A percentile compares a stretch with the other conserved stretches of the same genome.
Evolutionary conservation across 1,140 invertebrate genomes (phyloP).

Genomic region (Episyrphus balteatus): DNA sequence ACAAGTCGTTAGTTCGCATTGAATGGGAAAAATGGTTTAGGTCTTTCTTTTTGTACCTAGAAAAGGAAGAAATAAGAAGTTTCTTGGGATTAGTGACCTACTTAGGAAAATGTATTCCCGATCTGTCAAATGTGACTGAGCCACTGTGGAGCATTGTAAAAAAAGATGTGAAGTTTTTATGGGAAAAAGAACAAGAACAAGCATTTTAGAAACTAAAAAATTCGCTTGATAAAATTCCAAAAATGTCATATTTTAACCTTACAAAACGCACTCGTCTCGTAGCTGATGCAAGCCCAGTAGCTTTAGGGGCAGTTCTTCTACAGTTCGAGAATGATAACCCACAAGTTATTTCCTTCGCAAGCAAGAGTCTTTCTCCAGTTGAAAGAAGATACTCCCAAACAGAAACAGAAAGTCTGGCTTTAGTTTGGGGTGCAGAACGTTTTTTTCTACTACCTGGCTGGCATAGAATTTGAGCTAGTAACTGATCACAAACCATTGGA

Average conservation of each 20-base stretch:
- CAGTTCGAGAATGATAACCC: constrained; percentile 7
- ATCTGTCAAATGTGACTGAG: constrained; percentile 15
- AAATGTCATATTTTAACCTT: too few relatives aligned
- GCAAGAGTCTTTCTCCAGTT: constrained; percentile 22
- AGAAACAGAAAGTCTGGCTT: constrained; percentile 23
- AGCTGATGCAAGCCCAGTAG: too few relatives aligned
- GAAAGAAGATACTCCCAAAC: constrained; percentile 29
- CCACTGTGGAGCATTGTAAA: constrained; percentile 19
- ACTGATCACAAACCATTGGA: constrained; percentile 27
- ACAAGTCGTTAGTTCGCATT: too few relatives aligned
- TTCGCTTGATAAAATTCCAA: too few relatives aligned
- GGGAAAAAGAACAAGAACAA: constrained; percentile 11
- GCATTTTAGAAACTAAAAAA: neutral
- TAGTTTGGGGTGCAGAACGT: neutral
- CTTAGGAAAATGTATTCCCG: constrained; percentile 27
- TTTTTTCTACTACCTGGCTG: constrained; percentile 13
- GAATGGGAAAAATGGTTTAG: too few relatives aligned
- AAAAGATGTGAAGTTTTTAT: constrained; percentile 15
- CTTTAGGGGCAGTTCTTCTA: neutral
- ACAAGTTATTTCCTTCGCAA: constrained; percentile 22
- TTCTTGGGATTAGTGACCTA: constrained; percentile 37
- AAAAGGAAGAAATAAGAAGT: constrained; percentile 22
- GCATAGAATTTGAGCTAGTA: constrained; percentile 19
- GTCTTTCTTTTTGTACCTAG: too few relatives aligned
- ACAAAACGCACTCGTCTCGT: too few relatives aligned